A percentile compares a stretch with the other conserved stretches of the same genome.
These are phyloP conservation scores for Rotaria macrura DNA, from an alignment of 2,888 invertebrate species.

Conservation along the genomic window DNA sequence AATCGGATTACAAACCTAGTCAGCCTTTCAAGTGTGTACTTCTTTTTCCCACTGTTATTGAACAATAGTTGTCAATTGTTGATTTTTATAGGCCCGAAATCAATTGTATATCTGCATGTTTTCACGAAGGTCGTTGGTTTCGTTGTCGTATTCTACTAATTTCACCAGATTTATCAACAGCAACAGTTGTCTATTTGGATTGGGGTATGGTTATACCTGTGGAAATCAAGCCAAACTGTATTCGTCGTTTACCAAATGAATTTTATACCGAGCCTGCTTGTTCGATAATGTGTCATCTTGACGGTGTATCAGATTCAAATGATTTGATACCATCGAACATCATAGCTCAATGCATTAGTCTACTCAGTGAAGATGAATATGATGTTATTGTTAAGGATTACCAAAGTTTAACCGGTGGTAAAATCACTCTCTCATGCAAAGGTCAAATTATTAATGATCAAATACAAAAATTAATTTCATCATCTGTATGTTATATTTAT, in stretches of 20 bases:
- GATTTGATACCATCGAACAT: background rate
- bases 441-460: background rate
- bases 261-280: background rate
- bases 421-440: background rate
- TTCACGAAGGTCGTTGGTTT: slow-evolving; percentile 11
- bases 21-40: background rate
- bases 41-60: no score
- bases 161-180: background rate
- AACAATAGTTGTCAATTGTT: background rate
- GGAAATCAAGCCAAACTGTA: background rate
- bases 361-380: background rate
- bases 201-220: background rate
- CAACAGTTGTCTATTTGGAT: background rate
- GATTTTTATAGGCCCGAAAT: background rate
- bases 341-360: background rate
- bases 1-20: background rate
- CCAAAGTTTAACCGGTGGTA: background rate
- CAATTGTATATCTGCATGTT: background rate
- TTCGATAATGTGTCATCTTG: background rate
- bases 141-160: background rate
- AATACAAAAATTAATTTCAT: background rate
- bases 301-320: background rate
- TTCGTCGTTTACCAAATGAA: background rate
- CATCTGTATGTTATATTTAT: background rate
- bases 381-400: background rate